Evolutionary conservation across 2,888 invertebrate species (phyloP), one percentile per base, ranked within the genome.

Genomic region (Brachyopa scutellaris): DNA sequence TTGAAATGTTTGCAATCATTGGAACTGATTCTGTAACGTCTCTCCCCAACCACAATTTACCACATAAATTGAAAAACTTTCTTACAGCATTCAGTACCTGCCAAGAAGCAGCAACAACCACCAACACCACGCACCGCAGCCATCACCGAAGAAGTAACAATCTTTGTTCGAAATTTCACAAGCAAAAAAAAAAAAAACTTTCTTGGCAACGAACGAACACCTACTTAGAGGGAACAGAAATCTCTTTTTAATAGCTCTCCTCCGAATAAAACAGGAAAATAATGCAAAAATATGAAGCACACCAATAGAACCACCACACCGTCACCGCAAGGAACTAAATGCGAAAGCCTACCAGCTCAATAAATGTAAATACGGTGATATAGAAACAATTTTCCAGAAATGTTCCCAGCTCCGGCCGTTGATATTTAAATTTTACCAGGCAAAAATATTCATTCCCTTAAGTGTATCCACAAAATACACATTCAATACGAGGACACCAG

Each of bases 341-440:
- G 23, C 47, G 38, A 61, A 53, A 59, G 70, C 82, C 64, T 78
- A 83, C 83, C 67, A 78, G 67, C 78, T 83, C 83, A 83, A 83
- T 83, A 83, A 83, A 83, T 78, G 83, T 83, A 83, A 83, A 78
- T 73, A 78, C 61, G 83, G 83, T 78, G 83, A 83, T 83, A 78
- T 55, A 49, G 33, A 83, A 83, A 83, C 83, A 83, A 83, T 83
- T 77, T 83, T 78, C 82, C 70, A 70, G 70, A 76, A 61, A n/a
- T n/a, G n/a, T n/a, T 51, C 66, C 47, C 61, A 61, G 61, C 78
- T 51, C 42, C 62, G 26, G 33, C 47, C 29, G 51, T 40, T 78
- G 73, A 69, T 74, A 69, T 80, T 69, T 62, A 80, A 80, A 74
- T 69, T 74, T 59, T 42, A 29, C 64, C 45, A 57, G 31, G 17